phyloP scores from a whole-genome alignment of 2,888 invertebrate species.

The Laothoe populi region DNA sequence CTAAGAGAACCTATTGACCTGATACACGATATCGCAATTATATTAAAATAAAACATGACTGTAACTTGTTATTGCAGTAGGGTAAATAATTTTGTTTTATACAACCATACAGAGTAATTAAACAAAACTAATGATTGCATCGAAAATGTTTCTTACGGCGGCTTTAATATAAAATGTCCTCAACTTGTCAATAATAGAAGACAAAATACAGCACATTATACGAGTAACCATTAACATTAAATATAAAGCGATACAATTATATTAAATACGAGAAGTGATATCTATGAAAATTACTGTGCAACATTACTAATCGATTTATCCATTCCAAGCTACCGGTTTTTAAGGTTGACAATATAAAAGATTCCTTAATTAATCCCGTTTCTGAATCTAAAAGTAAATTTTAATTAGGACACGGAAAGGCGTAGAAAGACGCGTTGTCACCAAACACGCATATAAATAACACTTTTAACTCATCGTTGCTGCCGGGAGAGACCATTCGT shows the following conservation, averaged over 20 bases:
- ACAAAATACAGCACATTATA: not conserved
- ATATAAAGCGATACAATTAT: too few species aligned
- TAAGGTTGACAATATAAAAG: constrained; percentile 38
- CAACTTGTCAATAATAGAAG: too few species aligned
- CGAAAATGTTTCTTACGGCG: too few species aligned
- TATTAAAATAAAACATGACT: constrained; percentile 4
- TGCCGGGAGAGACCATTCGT: not conserved
- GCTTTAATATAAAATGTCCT: too few species aligned
- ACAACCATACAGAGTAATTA: not conserved
- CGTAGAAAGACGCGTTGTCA: constrained; percentile 59
- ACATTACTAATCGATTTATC: constrained; percentile 7
- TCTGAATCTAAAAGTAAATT: constrained; percentile 69
- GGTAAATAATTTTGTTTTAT: not conserved
- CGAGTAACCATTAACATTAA: not conserved
- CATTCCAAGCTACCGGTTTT: constrained; percentile 13
- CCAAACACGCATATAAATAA: constrained; percentile 70
- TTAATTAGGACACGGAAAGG: constrained; percentile 68
- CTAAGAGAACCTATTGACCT: constrained; percentile 1
- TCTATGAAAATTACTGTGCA: constrained; percentile 11
- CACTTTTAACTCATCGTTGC: constrained; percentile 55
- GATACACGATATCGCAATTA: constrained; percentile 4
- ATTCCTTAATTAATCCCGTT: constrained; percentile 50
- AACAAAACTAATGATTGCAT: not conserved
- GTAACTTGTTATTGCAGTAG: constrained; percentile 6
- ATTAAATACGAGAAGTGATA: too few species aligned